These are phyloP conservation scores for Nannospalax galili DNA, from an alignment of 2,113 vertebrate species.

Conservation along the genomic window DNA sequence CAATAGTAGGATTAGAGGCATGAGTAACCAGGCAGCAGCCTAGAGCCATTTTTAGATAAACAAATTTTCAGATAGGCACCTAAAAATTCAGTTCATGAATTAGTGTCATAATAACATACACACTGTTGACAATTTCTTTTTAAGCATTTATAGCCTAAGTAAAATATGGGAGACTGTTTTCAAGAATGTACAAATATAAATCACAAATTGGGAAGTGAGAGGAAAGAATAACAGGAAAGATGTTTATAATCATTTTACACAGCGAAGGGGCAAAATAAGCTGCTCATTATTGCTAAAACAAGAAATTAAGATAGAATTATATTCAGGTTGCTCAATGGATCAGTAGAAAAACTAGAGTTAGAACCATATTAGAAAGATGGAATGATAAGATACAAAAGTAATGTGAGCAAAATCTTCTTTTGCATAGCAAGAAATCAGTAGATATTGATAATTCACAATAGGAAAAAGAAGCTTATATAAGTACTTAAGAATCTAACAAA, in stretches of 20 bases:
- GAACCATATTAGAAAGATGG: not conserved
- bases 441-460: not conserved
- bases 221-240: not conserved
- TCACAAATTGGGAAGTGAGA: not conserved
- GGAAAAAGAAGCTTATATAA: slow-evolving; percentile 17
- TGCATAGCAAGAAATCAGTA: slow-evolving; percentile 5
- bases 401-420: not conserved
- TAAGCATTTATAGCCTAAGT: not conserved
- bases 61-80: not conserved
- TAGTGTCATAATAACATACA: not conserved
- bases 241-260: slow-evolving; percentile 34
- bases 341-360: slow-evolving; percentile 32
- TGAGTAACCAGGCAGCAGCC: not conserved
- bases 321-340: slow-evolving; percentile 1
- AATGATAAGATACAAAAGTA: not conserved
- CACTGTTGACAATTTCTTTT: not conserved
- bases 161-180: slow-evolving; percentile 18
- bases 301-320: not conserved
- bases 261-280: not conserved
- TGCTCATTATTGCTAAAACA: no score
- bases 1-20: not conserved
- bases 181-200: not conserved
- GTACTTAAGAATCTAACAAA: not conserved
- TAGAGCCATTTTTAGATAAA: no score
- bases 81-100: not conserved